phyloP scores from a whole-genome alignment of 2,113 vertebrate genomes.

The Hystrix brachyura region DNA sequence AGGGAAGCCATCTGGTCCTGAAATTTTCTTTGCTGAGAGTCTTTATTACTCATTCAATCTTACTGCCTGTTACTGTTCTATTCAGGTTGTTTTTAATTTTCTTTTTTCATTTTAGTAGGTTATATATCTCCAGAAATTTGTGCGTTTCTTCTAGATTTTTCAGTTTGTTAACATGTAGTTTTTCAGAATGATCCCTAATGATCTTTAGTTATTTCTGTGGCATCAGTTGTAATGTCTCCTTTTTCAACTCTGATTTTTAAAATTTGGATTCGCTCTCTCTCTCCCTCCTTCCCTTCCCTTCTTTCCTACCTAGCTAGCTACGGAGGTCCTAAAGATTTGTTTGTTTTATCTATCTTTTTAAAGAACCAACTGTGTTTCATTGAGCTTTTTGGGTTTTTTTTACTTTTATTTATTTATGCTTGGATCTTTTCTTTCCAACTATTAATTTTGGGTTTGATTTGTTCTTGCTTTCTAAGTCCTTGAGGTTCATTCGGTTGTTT shows the following conservation, averaged over 20 bases:
- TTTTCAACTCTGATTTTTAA: neutral
- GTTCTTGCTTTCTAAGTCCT: neutral
- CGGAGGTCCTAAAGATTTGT: neutral
- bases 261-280: neutral
- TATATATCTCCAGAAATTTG: neutral
- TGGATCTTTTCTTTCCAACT: neutral
- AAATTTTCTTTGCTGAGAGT: neutral
- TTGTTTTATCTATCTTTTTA: neutral
- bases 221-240: neutral
- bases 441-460: neutral
- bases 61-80: neutral
- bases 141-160: neutral
- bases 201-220: neutral
- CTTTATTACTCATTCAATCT: neutral
- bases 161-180: neutral
- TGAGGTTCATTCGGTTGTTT: neutral
- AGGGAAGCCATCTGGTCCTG: neutral
- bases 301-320: neutral
- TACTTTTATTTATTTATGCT: neutral
- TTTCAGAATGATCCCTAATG: neutral
- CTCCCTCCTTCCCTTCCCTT: neutral
- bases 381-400: neutral
- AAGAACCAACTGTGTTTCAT: neutral
- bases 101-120: neutral
- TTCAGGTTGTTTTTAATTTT: neutral